These are phyloP conservation scores for Toxotes chatareus DNA, from an alignment of 2,113 vertebrate species.

Conservation along the genomic window DNA sequence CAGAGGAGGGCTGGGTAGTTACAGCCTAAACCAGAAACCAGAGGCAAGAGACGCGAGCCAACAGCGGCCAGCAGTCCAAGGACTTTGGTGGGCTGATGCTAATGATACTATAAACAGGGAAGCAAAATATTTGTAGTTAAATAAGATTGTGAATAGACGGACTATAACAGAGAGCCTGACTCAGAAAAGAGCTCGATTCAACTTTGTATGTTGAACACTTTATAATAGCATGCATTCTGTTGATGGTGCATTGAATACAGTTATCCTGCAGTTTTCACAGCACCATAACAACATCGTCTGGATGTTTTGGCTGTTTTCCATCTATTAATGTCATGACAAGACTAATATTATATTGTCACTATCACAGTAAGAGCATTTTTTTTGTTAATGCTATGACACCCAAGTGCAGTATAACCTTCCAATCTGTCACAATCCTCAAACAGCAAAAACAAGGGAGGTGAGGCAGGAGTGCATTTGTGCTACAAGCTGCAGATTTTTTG, in stretches of 20 bases:
- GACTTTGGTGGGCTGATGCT: slow-evolving; percentile 48
- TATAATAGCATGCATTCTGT: not conserved
- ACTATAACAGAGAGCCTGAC: slow-evolving; percentile 2
- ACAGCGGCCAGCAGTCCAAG: slow-evolving; percentile 19
- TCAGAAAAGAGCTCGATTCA: slow-evolving; percentile 16
- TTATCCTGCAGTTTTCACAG: not conserved
- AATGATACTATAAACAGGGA: slow-evolving; percentile 57
- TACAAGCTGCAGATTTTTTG: slow-evolving; percentile 56
- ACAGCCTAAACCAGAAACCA: slow-evolving; percentile 34
- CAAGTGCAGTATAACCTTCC: slow-evolving; percentile 26
- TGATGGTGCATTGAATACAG: not conserved
- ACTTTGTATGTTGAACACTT: not conserved
- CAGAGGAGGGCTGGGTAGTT: slow-evolving; percentile 48
- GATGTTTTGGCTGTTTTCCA: not conserved
- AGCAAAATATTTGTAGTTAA: slow-evolving; percentile 56
- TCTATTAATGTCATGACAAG: not conserved
- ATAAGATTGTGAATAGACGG: slow-evolving; percentile 30
- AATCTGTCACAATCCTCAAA: slow-evolving; percentile 11
- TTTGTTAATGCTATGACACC: slow-evolving; percentile 3
- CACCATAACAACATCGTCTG: slow-evolving; percentile 7
- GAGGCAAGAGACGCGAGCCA: slow-evolving; percentile 31
- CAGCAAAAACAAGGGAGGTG: slow-evolving; percentile 3
- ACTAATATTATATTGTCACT: not conserved
- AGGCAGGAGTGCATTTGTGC: slow-evolving; percentile 43
- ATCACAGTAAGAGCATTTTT: not conserved